Percentiles rank a stretch among this genome's conserved stretches.
phyloP scores from a whole-genome alignment of 2,888 invertebrate genomes.

The Corbicula japonica region DNA sequence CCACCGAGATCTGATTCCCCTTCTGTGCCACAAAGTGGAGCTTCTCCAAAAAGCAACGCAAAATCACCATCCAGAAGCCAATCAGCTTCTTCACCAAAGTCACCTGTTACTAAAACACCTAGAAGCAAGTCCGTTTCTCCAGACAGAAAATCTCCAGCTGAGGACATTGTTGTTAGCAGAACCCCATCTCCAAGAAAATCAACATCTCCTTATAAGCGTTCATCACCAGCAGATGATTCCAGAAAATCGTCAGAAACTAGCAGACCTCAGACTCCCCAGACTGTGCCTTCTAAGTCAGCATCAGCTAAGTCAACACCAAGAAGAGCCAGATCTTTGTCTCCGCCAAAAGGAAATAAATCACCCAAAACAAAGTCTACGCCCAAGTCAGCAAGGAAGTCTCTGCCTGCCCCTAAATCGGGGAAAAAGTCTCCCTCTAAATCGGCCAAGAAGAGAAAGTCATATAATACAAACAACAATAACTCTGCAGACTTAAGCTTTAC shows the following conservation, averaged over 20 bases:
- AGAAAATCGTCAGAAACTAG: conserved; percentile 19
- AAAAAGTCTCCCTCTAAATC: conserved; percentile 29
- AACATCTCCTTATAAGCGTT: conserved; percentile 26
- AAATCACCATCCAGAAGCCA: conserved; percentile 17
- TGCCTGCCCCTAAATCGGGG: conserved; percentile 13
- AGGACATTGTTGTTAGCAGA: not conserved
- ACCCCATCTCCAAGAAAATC: conserved; percentile 42
- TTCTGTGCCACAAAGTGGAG: conserved; percentile 6
- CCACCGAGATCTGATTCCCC: conserved; percentile 14
- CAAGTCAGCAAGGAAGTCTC: conserved; percentile 43
- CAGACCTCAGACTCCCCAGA: conserved; percentile 33
- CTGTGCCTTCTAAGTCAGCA: conserved; percentile 19
- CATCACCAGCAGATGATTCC: conserved; percentile 4
- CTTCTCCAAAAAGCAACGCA: not conserved
- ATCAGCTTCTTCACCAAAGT: not conserved
- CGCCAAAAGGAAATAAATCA: conserved; percentile 10
- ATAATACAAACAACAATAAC: conserved; percentile 46
- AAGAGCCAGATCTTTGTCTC: conserved; percentile 43
- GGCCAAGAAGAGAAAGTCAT: conserved; percentile 36
- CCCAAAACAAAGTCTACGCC: conserved; percentile 15
- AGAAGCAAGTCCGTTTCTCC: conserved; percentile 18
- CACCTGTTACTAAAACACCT: conserved; percentile 12
- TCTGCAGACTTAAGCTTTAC: conserved; percentile 63
- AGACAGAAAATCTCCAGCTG: conserved; percentile 1
- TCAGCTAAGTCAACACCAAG: conserved; percentile 34